Conservation (phyloP, 2,797 vertebrate species). For the Sandelia bainsii region DNA sequence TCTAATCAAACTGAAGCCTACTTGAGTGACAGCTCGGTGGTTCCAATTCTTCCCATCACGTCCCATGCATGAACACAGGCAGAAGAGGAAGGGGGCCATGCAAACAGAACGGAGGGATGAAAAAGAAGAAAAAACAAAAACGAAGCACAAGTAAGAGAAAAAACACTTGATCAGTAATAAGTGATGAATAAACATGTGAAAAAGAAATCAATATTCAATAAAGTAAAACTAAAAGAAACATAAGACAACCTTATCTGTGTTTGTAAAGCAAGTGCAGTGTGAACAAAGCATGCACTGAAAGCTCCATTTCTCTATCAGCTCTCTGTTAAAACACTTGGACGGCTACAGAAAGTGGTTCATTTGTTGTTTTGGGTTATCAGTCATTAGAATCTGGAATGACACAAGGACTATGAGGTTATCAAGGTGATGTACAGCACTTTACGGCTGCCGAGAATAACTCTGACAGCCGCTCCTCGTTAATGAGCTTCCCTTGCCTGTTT, state of each 20-base stretch:
- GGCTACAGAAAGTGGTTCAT: not conserved
- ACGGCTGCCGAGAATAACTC: constrained; percentile 54
- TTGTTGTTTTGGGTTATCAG: constrained; percentile 21
- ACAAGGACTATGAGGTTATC: constrained; percentile 14
- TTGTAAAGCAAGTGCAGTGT: constrained; percentile 5
- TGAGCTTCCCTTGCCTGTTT: constrained; percentile 34
- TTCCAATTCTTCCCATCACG: constrained; percentile 88
- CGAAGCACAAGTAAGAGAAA: constrained; percentile 70
- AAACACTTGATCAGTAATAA: constrained; percentile 65
- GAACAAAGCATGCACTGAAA: constrained; percentile 28
- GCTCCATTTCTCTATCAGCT: not conserved
- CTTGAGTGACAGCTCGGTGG: constrained; percentile 89
- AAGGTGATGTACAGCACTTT: constrained; percentile 8
- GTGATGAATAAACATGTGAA: constrained; percentile 61
- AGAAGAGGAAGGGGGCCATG: constrained; percentile 79
- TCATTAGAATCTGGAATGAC: constrained; percentile 35
- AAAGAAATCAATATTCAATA: constrained; percentile 50
- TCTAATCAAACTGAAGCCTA: constrained; percentile 84
- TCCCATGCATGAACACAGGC: constrained; percentile 86
- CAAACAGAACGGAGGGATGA: constrained; percentile 82
- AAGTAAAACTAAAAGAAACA: constrained; percentile 48
- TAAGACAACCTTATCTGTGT: constrained; percentile 18
- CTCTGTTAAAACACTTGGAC: not conserved
- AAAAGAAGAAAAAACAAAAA: constrained; percentile 77
- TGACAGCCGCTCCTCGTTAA: constrained; percentile 53